Base-by-base conservation (phyloP, 2,888 invertebrate genomes). In the Pyrochroa serraticornis region DNA sequence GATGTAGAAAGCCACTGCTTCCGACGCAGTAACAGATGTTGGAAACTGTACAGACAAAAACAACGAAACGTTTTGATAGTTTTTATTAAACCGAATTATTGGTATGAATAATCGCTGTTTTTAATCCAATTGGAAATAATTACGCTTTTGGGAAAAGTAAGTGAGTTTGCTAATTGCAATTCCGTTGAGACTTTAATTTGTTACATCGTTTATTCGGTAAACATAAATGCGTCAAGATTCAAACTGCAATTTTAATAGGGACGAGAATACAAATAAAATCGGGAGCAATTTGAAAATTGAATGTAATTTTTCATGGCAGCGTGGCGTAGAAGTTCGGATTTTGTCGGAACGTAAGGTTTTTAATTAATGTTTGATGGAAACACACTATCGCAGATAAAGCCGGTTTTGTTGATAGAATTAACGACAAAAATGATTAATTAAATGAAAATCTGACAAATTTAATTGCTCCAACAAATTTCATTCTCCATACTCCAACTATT, bases 181-280 rank as follows among this genome's bases (percentile, higher is more conserved):
- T 56, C 56, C 45, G 44, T 39, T 56, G 44, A 56, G 45, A 50
- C 56, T 56, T 53, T 53, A 45, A 50, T 56, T 50, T 45, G 50
- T 50, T 50, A 49, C 56, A 50, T 50, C 46, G 51, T 52, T 57
- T 51, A 51, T 44, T 51, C 47, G 31, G 57, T 51, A 51, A 54
- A 58, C 54, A 49, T 54, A 45, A 54, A 58, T 58, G 53, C 55
- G 55, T 58, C 51, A 58, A 42, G 58, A 58, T 52, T 53, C 37
- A 58, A 47, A 52, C 47, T 43, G 58, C 30, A 58, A 53, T 58
- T 58, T 22, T 9, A 30, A 41, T 30, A 41, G 3, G 42, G 42
- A 10, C 12, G 30, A 31, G 30, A 3, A 22, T 22, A 22, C 22
- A 22, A 22, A 22, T 22, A 22, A 22, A 22, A 22, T 22, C 22